Evolutionary conservation across 1,140 invertebrate species (phyloP), one percentile per base, ranked within the genome.

Genomic region (Anoplophora glabripennis): DNA sequence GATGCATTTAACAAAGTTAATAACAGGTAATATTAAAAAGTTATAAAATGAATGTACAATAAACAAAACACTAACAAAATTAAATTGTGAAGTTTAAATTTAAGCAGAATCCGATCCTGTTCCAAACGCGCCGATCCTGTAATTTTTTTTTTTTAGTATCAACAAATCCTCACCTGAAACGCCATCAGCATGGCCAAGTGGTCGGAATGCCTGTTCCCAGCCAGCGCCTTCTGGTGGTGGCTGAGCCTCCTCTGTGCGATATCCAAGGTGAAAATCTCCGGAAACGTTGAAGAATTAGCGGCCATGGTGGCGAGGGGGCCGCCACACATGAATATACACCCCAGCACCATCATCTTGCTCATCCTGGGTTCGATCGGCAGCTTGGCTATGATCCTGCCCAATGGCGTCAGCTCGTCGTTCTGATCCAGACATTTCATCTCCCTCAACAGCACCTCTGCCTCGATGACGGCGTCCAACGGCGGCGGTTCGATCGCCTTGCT

Each of bases 151-250:
- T n/a, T n/a, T n/a, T n/a, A n/a, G n/a, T n/a, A n/a, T n/a, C 42
- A n/a, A n/a, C 42, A 38, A 12, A 14, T 36, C 37, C 53, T 63
- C 65, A 82, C 81, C 75, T 93, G 86, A 71, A 94, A 96, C 14
- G 93, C 95, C 66, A 93, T 93, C 7, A 98, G 79, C 83, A 97
- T 89, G 7, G 95, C 94, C 11, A 98, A 86, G 74, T 99, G 96
- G 78, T 99, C 97, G 14, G 94, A 97, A 70, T 84, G 90, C 42
- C 94, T 80, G 53, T 85, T 85, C 0, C 94, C 96, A 11, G 90
- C 88, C 59, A 98, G 86, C 14, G 85, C 85, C 33, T 88, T 83
- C 71, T 97, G 94, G 59, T 90, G 86, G 34, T 82, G 80, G 1
- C 86, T 85, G 14, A 96, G 75, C 37, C 90, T 78, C 28, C 85